Evolutionary conservation across 1,140 invertebrate species (phyloP).

Genomic region (Procambarus clarkii): DNA sequence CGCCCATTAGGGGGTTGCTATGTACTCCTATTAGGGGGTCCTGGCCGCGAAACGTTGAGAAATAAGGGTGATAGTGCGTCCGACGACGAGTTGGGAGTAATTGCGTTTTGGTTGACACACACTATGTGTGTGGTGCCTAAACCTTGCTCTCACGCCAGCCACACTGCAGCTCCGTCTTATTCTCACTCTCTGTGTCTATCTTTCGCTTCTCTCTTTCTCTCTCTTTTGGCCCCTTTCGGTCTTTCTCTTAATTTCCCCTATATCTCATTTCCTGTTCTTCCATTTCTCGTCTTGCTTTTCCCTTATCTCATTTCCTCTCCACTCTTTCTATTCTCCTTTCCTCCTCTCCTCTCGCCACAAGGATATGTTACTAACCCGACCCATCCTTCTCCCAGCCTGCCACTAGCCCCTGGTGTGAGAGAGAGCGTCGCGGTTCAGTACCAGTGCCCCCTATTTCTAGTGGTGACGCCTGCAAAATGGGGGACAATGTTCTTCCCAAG

Average conservation of each 20-base stretch:
- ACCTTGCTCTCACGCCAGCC: too few relatives aligned
- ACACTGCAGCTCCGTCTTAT: too few relatives aligned
- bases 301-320: background rate
- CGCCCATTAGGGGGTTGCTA: background rate
- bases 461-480: constrained; percentile 43
- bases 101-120: too few relatives aligned
- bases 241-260: background rate
- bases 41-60: background rate
- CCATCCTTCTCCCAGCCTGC: background rate
- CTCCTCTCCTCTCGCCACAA: background rate
- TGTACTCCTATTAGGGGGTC: background rate
- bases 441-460: constrained; percentile 13
- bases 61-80: background rate
- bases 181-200: background rate
- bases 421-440: background rate
- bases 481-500: constrained; percentile 10
- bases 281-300: background rate
- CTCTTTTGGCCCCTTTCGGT: background rate
- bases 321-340: background rate
- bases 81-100: too few relatives aligned
- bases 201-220: background rate
- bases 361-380: background rate
- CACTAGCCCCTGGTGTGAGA: background rate
- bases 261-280: too few relatives aligned
- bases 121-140: too few relatives aligned